A percentile compares a stretch with the other conserved stretches of the same genome.
Evolutionary conservation across 2,888 invertebrate species (phyloP).

Genomic region (Drosophila trichaetosa): DNA sequence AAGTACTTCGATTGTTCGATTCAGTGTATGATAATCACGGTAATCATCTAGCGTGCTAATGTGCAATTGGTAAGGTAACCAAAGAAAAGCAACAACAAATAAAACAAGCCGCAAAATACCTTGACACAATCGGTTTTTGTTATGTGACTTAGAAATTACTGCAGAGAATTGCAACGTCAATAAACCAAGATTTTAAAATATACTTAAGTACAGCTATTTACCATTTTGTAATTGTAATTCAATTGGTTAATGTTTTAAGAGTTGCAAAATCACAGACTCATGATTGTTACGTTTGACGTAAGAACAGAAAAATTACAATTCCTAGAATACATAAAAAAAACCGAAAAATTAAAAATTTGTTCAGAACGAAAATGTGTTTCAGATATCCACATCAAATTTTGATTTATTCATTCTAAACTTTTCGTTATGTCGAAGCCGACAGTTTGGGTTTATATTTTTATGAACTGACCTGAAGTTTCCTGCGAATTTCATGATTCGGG

Average conservation of each 20-base stretch:
- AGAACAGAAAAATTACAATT: too few species aligned
- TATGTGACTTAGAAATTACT: slow-evolving; percentile 26
- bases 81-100: slow-evolving; percentile 17
- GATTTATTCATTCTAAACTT: background rate
- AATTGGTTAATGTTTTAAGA: background rate
- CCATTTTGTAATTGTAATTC: slow-evolving; percentile 45
- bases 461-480: background rate
- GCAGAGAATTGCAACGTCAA: slow-evolving; percentile 42
- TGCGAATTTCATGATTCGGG: background rate
- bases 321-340: too few species aligned
- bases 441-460: too few species aligned
- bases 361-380: background rate
- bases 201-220: slow-evolving; percentile 30
- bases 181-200: slow-evolving; percentile 27
- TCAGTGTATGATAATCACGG: slow-evolving; percentile 42
- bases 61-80: slow-evolving; percentile 36
- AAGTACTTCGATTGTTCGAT: slow-evolving; percentile 43
- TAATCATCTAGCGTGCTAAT: slow-evolving; percentile 58
- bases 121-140: slow-evolving; percentile 60
- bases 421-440: background rate
- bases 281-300: background rate
- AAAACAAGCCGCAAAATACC: slow-evolving; percentile 48
- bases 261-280: background rate
- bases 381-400: background rate
- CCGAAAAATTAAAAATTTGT: background rate